A percentile compares a stretch with the other conserved stretches of the same genome.
Conservation (phyloP, 2,113 vertebrate species). For the Penelope pileata region DNA sequence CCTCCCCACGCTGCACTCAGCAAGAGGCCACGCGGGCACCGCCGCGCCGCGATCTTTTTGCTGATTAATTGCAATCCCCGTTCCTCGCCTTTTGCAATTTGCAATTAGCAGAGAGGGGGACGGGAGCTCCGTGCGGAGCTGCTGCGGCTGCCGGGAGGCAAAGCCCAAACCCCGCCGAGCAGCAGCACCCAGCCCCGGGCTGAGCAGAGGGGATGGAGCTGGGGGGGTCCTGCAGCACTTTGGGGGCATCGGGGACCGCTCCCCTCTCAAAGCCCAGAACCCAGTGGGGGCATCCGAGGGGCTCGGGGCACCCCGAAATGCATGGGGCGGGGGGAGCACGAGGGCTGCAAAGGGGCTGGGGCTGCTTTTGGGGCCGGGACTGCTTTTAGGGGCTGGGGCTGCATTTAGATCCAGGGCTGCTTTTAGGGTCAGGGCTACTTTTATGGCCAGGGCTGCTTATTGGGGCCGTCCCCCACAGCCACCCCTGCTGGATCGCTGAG, state of each 20-base stretch:
- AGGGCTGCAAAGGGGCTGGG: rapidly evolving
- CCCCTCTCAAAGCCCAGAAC: too few species aligned
- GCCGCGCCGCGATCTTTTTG: neutral
- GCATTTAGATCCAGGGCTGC: neutral
- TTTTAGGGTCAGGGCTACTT: neutral
- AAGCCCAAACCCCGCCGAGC: neutral
- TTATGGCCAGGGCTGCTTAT: neutral
- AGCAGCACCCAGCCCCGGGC: neutral
- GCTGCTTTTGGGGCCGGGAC: neutral
- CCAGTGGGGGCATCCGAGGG: rapidly evolving
- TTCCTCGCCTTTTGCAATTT: neutral
- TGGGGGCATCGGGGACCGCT: too few species aligned
- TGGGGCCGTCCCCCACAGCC: neutral
- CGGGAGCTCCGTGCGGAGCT: neutral
- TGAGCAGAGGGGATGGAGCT: neutral
- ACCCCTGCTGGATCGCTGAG: neutral
- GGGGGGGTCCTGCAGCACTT: neutral
- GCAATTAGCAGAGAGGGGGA: neutral
- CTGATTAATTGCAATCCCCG: neutral
- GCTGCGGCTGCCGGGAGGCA: neutral
- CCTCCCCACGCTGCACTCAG: neutral
- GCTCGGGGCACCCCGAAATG: rapidly evolving
- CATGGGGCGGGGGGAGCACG: rapidly evolving
- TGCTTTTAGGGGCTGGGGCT: rapidly evolving
- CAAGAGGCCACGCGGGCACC: neutral